Conservation (phyloP, 1,140 invertebrate genomes). For the Saxidomus purpurata region DNA sequence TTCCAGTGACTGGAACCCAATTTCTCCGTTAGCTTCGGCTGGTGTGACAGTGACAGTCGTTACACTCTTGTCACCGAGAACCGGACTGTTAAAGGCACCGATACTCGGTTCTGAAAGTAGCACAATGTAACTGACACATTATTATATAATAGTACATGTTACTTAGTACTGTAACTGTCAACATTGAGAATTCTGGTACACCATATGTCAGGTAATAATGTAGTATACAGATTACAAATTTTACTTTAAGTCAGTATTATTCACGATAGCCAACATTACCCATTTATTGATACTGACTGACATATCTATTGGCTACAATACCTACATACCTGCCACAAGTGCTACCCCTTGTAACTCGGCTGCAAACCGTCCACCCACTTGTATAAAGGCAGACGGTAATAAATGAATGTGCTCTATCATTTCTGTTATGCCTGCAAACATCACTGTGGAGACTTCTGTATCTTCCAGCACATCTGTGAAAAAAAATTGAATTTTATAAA, state of each 20-base stretch:
- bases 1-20: constrained; percentile 79
- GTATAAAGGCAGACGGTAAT: constrained; percentile 75
- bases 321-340: constrained; percentile 69
- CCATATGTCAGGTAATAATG: too few species aligned
- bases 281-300: too few species aligned
- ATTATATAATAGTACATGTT: too few species aligned
- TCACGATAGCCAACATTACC: too few species aligned
- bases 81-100: constrained; percentile 82
- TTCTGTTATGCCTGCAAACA: constrained; percentile 70
- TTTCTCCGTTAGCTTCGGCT: constrained; percentile 84
- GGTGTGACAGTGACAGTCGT: constrained; percentile 74
- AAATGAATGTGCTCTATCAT: constrained; percentile 70
- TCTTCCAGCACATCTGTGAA: constrained; percentile 75
- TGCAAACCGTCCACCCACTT: constrained; percentile 76
- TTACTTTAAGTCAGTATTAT: too few species aligned
- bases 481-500: neutral
- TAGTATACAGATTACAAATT: too few species aligned
- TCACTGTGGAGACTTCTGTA: constrained; percentile 51
- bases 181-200: too few species aligned
- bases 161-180: too few species aligned
- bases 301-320: too few species aligned
- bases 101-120: constrained; percentile 71
- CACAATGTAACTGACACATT: too few species aligned
- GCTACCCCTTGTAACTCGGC: constrained; percentile 69
- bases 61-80: constrained; percentile 67